Conservation (phyloP, 2,797 vertebrate species). For the Sternarchorhynchus goeldii region DNA sequence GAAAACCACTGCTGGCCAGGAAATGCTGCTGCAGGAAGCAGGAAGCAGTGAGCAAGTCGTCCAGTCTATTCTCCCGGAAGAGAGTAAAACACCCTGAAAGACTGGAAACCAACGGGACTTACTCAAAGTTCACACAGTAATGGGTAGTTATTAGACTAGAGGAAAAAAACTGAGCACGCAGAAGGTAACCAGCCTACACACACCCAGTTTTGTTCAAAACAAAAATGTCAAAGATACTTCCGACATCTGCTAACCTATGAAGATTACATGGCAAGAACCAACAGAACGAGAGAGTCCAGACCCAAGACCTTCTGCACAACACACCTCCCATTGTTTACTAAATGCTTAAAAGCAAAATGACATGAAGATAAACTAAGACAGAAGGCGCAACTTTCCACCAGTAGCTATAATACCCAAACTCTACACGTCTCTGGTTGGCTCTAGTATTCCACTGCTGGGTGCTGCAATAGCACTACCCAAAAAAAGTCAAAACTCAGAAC, state of each 20-base stretch:
- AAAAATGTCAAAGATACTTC: neutral
- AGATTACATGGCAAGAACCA: constrained; percentile 2
- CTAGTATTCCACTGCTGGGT: no score
- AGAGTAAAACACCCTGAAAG: neutral
- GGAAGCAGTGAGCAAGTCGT: neutral
- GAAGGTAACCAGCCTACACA: neutral
- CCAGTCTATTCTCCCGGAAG: neutral
- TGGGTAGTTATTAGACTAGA: neutral
- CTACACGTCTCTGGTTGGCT: no score
- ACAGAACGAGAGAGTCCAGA: neutral
- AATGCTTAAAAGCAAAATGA: no score
- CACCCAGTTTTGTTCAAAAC: no score
- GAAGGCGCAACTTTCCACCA: no score
- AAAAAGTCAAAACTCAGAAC: neutral
- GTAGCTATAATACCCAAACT: no score
- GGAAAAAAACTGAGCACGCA: neutral
- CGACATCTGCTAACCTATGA: neutral
- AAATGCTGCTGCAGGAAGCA: neutral
- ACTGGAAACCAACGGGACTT: neutral
- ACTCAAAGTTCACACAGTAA: neutral
- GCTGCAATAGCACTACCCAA: no score
- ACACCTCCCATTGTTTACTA: no score
- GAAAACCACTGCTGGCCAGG: neutral
- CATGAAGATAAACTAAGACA: no score
- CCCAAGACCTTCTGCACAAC: no score